Evolutionary conservation across 2,797 vertebrate species (phyloP), one percentile per base, ranked within the genome.

Genomic region (Paguma larvata): DNA sequence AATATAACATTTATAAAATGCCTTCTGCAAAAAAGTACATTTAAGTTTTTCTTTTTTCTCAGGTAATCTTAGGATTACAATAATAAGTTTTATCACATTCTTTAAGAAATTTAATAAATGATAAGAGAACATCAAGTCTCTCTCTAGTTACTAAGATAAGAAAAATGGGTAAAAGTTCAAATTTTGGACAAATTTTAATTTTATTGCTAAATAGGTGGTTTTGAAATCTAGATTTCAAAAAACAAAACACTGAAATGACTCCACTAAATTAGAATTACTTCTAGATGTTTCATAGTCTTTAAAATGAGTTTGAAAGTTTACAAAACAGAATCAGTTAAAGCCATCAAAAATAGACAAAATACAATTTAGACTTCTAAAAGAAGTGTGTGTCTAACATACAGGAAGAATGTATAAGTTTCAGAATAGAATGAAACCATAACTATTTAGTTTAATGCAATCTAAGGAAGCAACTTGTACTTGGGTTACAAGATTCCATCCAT

Each of bases 141-240:
- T 77, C 62, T 84, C 25, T 21, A 67, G 1, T 73, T 73, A 73
- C 72, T 21, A 8, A 30, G n/a, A 62, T 87, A 83, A 44, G 27
- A 86, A 11, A 82, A 75, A 67, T 80, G 53, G 38, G 9, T 75
- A 51, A 87, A 86, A 82, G 16, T 16, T 86, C 32, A 91, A 25
- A 68, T 68, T 91, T 67, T 68, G 9, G n/a, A 77, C 27, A 82
- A 85, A 78, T 53, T 87, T 91, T 63, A 68, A 38, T 38, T 38
- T 38, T 38, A 38, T 75, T 67, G 67, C 56, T 46, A 90, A 94
- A 19, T 18, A 48, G 86, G 21, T 59, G 38, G n/a, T 67, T 90
- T 85, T 41, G n/a, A 90, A 86, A 90, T 19, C 21, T 59, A 34
- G 27, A 82, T 85, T 95, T 89, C 44, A 84, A 78, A 91, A 87